Conservation (phyloP, 2,888 invertebrate genomes). For the Platyscelio sp. region DNA sequence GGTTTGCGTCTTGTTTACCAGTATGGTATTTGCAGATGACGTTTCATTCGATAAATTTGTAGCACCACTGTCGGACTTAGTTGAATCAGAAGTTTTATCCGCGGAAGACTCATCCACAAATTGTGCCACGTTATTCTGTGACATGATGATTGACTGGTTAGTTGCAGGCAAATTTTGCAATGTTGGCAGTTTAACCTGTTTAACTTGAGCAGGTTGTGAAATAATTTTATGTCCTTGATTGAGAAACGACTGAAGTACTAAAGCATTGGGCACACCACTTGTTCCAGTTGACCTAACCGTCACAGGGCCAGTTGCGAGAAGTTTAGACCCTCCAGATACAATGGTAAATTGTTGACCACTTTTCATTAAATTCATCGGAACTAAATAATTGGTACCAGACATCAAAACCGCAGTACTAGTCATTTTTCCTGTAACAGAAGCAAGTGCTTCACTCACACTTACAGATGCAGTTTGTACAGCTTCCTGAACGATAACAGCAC, state of each 20-base stretch:
- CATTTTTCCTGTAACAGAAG: conserved; percentile 87
- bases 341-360: conserved; percentile 91
- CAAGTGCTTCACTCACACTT: conserved; percentile 88
- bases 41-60: conserved; percentile 19
- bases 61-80: conserved; percentile 22
- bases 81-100: conserved; percentile 63
- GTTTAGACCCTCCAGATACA: conserved; percentile 89
- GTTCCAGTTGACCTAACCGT: conserved; percentile 78
- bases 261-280: conserved; percentile 87
- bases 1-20: conserved; percentile 81
- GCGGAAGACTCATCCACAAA: conserved; percentile 71
- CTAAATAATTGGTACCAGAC: conserved; percentile 89
- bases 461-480: conserved; percentile 80
- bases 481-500: conserved; percentile 84
- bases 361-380: conserved; percentile 88
- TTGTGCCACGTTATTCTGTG: conserved; percentile 77
- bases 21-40: conserved; percentile 73
- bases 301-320: conserved; percentile 83
- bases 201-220: conserved; percentile 78
- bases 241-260: conserved; percentile 89
- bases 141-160: conserved; percentile 77
- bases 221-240: conserved; percentile 87
- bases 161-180: conserved; percentile 77
- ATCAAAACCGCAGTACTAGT: conserved; percentile 89
- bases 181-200: conserved; percentile 82